Conservation (phyloP, 2,888 invertebrate species). For the Calameuta pallipes region DNA sequence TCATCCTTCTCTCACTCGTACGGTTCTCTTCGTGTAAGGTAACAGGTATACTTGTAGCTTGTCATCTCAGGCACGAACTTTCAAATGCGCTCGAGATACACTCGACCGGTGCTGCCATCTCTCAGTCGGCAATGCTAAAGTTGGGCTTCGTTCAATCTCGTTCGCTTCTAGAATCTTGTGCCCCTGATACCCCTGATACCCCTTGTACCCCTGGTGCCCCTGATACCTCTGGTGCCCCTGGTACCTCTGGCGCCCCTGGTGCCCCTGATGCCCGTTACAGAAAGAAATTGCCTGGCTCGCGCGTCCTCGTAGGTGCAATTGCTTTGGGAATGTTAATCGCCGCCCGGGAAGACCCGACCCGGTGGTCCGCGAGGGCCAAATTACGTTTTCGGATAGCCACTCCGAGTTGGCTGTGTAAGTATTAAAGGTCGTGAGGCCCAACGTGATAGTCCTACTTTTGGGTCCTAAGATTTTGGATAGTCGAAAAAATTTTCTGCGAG, state of each 20-base stretch:
- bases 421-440: constrained; percentile 4
- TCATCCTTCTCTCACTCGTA: neutral
- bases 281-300: constrained; percentile 49
- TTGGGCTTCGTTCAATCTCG: too few species aligned
- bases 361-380: constrained; percentile 53
- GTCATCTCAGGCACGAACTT: too few species aligned
- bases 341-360: constrained; percentile 33
- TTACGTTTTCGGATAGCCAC: constrained; percentile 42
- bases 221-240: too few species aligned
- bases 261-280: constrained; percentile 14
- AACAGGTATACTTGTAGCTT: too few species aligned
- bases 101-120: constrained; percentile 47
- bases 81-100: neutral
- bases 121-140: neutral
- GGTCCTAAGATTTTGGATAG: too few species aligned
- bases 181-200: too few species aligned
- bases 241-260: too few species aligned
- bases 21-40: neutral
- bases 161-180: too few species aligned
- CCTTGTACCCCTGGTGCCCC: too few species aligned
- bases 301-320: constrained; percentile 53
- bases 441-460: too few species aligned
- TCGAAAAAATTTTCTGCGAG: too few species aligned
- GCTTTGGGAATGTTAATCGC: constrained; percentile 60
- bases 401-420: neutral